Conservation (phyloP, 1,140 invertebrate species). For the Formica exsecta region DNA sequence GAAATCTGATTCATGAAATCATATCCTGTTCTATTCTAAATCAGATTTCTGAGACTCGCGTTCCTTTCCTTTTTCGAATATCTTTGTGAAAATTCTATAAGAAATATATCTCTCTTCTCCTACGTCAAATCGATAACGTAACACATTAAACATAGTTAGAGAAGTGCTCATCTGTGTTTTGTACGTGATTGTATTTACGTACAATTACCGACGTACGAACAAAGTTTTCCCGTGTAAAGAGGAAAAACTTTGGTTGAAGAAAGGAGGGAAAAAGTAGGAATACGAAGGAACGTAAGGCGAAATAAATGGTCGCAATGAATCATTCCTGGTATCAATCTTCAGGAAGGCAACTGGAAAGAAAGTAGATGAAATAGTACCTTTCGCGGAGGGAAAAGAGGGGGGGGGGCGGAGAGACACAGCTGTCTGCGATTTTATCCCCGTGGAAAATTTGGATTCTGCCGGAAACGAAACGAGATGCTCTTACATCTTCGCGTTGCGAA, state of each 20-base stretch:
- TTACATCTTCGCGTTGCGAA: not conserved
- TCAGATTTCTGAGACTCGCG: not conserved
- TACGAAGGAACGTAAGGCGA: constrained; percentile 23
- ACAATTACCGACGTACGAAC: constrained; percentile 13
- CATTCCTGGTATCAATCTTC: constrained; percentile 67
- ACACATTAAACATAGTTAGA: not conserved
- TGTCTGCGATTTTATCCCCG: constrained; percentile 35
- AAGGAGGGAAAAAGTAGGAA: constrained; percentile 27
- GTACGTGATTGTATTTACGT: constrained; percentile 22
- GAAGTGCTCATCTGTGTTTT: not conserved
- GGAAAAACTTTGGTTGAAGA: not conserved
- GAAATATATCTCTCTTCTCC: not conserved
- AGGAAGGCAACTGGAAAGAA: constrained; percentile 44
- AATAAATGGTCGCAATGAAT: constrained; percentile 66
- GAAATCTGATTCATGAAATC: constrained; percentile 9
- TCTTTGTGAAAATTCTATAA: not conserved
- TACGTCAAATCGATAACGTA: not conserved
- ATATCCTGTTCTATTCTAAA: constrained; percentile 6
- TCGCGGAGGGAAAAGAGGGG: not conserved
- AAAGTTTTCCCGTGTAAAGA: not conserved
- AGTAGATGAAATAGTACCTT: constrained; percentile 57
- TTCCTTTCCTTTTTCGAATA: not conserved
- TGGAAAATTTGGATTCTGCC: constrained; percentile 48
- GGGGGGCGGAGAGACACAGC: constrained; percentile 2
- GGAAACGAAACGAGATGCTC: constrained; percentile 2